Base-by-base conservation (phyloP, 2,113 vertebrate genomes). In the Isurus oxyrinchus region DNA sequence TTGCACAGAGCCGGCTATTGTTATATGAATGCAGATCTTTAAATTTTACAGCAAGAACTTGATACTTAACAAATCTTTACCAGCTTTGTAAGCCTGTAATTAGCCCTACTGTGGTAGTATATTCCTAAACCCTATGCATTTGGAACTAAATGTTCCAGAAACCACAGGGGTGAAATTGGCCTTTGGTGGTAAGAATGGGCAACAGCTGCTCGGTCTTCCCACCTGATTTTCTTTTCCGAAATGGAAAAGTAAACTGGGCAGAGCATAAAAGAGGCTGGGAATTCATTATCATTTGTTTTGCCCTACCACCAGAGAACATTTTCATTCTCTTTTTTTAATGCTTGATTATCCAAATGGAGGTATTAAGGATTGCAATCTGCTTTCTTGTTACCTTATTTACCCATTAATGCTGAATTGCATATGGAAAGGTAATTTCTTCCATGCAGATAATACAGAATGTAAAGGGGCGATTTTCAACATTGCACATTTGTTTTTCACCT, bases 311-410 rank as follows among this genome's bases (percentile, higher is more conserved):
- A 61, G 14, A 19, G 81, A 49, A 14, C 88, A 93, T 19, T 59
- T 61, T 61, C 14, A n/a, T 13, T 16, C 87, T 31, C 10, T n/a
- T 6, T 0, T 93, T 93, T 61, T 66, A 5, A 69, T 67, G 2
- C 88, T 16, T 91, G 11, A 87, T 94, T 95, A 69, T 67, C 63
- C 94, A 95, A 69, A 95, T 49, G 63, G 59, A 95, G 35, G 63
- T 44, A 95, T 67, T n/a, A 23, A 53, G 21, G 13, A 27, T 95
- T 95, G 35, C 88, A 69, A 69, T 23, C n/a, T 49, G 5, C 3
- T 69, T 13, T 93, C 57, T 61, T 14, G 1, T 14, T 93, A 59
- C 0, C 53, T 57, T 59, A 90, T 14, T 90, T 57, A 53, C 3
- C 11, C 87, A 90, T 59, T 14, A 13, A 13, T 90, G 27, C 16